Conservation (phyloP, 2,888 invertebrate species). For the Dusona sp. region DNA sequence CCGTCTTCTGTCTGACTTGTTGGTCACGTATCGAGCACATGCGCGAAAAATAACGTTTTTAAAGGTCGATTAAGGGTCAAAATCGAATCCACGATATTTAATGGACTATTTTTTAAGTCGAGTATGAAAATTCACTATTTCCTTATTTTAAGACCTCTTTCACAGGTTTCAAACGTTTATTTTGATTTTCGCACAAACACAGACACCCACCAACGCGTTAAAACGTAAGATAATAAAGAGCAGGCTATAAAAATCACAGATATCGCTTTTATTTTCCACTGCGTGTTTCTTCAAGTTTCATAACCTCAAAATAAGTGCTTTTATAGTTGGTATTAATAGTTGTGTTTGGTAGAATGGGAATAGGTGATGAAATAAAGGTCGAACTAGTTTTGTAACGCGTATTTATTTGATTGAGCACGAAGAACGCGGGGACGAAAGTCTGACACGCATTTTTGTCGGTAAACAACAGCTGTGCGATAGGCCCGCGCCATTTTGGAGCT, state of each 20-base stretch:
- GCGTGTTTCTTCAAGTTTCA: not conserved
- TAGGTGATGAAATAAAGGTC: not conserved
- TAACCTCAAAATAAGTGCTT: conserved; percentile 7
- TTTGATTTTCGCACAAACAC: conserved; percentile 12
- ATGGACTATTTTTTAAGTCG: conserved; percentile 69
- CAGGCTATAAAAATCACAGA: conserved; percentile 21
- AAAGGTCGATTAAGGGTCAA: conserved; percentile 64
- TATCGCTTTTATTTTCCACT: not conserved
- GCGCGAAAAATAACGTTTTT: conserved; percentile 29
- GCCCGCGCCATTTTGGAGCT: conserved; percentile 76
- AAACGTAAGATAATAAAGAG: not conserved
- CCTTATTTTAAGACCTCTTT: conserved; percentile 36
- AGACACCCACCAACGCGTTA: not conserved
- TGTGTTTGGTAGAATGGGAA: not conserved
- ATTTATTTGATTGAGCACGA: not conserved
- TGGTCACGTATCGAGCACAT: conserved; percentile 51
- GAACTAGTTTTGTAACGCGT: not conserved
- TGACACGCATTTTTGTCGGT: conserved; percentile 77
- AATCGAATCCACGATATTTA: conserved; percentile 60
- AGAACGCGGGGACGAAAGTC: not conserved
- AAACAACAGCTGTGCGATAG: conserved; percentile 82
- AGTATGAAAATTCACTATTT: conserved; percentile 46
- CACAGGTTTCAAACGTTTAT: conserved; percentile 3
- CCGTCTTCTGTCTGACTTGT: conserved; percentile 56
- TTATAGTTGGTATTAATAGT: not conserved